These are phyloP conservation scores for Hylaeus volcanicus DNA, from an alignment of 1,140 invertebrate genomes.

Conservation along the genomic window DNA sequence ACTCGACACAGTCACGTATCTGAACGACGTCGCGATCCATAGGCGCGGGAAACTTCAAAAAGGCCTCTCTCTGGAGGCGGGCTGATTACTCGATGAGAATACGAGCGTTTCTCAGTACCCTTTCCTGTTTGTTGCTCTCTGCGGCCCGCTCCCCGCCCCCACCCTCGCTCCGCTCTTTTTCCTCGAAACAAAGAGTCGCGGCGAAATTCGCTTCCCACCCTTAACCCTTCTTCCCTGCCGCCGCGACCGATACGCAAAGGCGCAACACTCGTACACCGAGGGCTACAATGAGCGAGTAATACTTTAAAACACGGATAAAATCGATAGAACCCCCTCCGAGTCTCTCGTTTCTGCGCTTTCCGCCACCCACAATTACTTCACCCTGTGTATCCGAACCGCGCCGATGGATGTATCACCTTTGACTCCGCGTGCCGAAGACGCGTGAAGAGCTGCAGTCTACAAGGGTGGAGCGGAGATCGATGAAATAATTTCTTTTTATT, in stretches of 20 bases:
- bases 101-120: slow-evolving; percentile 55
- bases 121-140: slow-evolving; percentile 44
- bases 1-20: slow-evolving; percentile 50
- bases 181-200: slow-evolving; percentile 54
- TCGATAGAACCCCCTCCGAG: slow-evolving; percentile 42
- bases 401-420: background rate
- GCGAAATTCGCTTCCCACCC: slow-evolving; percentile 41
- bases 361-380: background rate
- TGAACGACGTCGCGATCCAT: slow-evolving; percentile 20
- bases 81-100: slow-evolving; percentile 60
- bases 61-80: slow-evolving; percentile 53
- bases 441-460: too few species aligned
- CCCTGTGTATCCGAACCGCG: too few species aligned
- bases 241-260: slow-evolving; percentile 38
- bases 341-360: background rate
- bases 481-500: too few species aligned
- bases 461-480: too few species aligned
- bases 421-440: background rate
- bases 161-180: background rate
- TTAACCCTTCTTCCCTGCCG: slow-evolving; percentile 52
- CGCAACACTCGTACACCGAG: slow-evolving; percentile 17
- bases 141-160: background rate
- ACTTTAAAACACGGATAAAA: slow-evolving; percentile 58
- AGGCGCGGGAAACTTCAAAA: slow-evolving; percentile 48
- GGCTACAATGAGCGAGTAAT: slow-evolving; percentile 51